Base-by-base conservation (phyloP, 2,888 invertebrate genomes). In the Miltochrista miniata region DNA sequence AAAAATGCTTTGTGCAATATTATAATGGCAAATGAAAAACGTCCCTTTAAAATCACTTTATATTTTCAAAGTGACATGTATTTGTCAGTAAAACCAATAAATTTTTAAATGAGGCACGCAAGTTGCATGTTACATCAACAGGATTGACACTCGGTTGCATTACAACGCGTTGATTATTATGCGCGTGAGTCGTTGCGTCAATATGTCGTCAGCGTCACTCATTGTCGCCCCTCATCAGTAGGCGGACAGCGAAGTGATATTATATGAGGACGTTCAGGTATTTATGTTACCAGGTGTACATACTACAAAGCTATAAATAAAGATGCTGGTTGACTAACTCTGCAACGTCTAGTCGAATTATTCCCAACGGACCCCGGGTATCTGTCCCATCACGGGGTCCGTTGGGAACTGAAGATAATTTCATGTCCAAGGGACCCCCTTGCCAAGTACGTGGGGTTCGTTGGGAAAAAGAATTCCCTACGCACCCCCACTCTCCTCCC, bases 171-270 rank as follows among this genome's bases (percentile, higher is more conserved):
- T 47, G 35, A 51, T 43, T 52, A 29, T 53, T 55, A 71, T 65
- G 69, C 57, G 60, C 51, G 50, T 55, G 44, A 48, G 54, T 56
- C 45, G 45, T 58, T 67, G 55, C 58, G 61, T 59, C 59, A 66
- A 29, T 14, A 31, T 55, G 55, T 48, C 51, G 51, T 56, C 59
- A 53, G 51, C 51, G 51, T 56, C 59, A 53, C 53, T 64, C 53
- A 64, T 66, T 59, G 64, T 61, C 49, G 24, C 39, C 40, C 44
- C 48, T 60, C 67, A 70, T 70, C 62, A 62, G 54, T 57, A 70
- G 15, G 68, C 68, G 37, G 50, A 11, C 45, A 45, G 50, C 40
- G 54, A 15, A 33, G 43, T 53, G 44, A 54, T 61, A 61, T 59
- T 45, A 38, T 56, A 58, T 56, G 51, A 52, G 46, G 42, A 67